Percentiles rank a stretch among this genome's conserved stretches.
Evolutionary conservation across 2,888 invertebrate species (phyloP).

Genomic region (Hypselothyrea guttata): DNA sequence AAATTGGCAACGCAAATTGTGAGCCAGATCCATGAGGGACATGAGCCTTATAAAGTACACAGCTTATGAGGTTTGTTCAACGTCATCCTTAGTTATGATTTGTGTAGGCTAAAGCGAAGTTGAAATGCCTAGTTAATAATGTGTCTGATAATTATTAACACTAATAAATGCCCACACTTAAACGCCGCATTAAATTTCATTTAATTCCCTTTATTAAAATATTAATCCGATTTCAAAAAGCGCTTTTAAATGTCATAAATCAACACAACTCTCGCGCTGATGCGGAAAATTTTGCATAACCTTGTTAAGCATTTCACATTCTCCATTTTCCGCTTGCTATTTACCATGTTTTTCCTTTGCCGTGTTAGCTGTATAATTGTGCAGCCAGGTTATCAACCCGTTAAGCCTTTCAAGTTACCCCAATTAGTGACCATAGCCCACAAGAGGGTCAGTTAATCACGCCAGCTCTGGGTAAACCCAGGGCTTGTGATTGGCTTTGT

Average conservation of each 20-base stretch:
- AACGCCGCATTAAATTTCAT: slow-evolving; percentile 15
- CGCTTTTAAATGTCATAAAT: slow-evolving; percentile 32
- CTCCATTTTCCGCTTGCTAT: too few relatives aligned
- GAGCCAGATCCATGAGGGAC: too few relatives aligned
- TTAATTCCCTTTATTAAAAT: slow-evolving; percentile 45
- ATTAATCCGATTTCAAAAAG: slow-evolving; percentile 16
- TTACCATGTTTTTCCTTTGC: background rate
- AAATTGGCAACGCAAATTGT: too few relatives aligned
- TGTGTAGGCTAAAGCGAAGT: too few relatives aligned
- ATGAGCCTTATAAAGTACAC: too few relatives aligned
- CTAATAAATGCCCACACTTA: slow-evolving; percentile 31
- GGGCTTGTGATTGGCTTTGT: slow-evolving; percentile 13
- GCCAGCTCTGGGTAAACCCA: slow-evolving; percentile 11
- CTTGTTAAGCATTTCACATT: background rate
- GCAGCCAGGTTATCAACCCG: slow-evolving; percentile 24
- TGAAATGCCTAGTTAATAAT: slow-evolving; percentile 68
- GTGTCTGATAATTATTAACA: slow-evolving; percentile 21
- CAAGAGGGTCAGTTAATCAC: slow-evolving; percentile 3
- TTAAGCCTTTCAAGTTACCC: slow-evolving; percentile 28
- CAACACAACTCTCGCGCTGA: slow-evolving; percentile 12
- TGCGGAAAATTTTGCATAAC: slow-evolving; percentile 23
- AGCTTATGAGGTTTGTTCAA: too few relatives aligned
- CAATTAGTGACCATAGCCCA: slow-evolving; percentile 19
- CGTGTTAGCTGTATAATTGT: slow-evolving; percentile 19
- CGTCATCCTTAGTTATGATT: too few relatives aligned